Base-by-base conservation (phyloP, 2,888 invertebrate genomes). In the Camponotus fellah region DNA sequence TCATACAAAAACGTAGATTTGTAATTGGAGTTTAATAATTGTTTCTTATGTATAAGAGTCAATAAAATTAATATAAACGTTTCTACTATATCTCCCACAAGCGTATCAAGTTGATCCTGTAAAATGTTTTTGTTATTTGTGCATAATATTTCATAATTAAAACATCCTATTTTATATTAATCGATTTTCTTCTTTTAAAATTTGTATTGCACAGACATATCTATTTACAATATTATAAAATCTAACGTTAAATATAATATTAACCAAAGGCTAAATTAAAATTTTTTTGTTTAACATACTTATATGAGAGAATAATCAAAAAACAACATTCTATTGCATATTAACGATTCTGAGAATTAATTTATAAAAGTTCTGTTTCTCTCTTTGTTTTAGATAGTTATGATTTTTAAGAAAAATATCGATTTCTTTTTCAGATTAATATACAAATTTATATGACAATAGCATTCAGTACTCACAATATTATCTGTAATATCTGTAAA, bases 11-110 rank as follows among this genome's bases (percentile, higher is more conserved):
- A 87, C 37, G 85, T 88, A 71, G 92, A 88, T 88, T 92, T 89
- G 5, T 17, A 60, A 14, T 71, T 71, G 76, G 93, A 92, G 75
- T 88, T 92, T 46, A 92, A 86, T 26, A 87, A 69, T 4, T 91
- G 90, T n/a, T 89, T 93, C 76, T 95, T 95, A 75, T 92, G 92
- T 81, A 95, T 94, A 74, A 96, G 93, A 85, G 95, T 94, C 82
- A 96, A 91, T 86, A 96, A 91, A 87, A 96, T 94, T 86, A 95
- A 92, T 87, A 96, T 93, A 94, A 95, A 96, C 69, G 95, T 95
- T 93, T 96, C 96, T 83, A 96, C 93, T 64, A 96, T 94, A 92
- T 96, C 95, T 89, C 95, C 94, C 56, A 95, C 88, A 49, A 94
- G 85, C 26, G 91, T 91, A 46, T 92, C 91, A 68, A 91, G 89